A percentile compares a stretch with the other conserved stretches of the same genome.
Evolutionary conservation across 2,888 invertebrate genomes (phyloP).

Genomic region (Stramonita haemastoma): DNA sequence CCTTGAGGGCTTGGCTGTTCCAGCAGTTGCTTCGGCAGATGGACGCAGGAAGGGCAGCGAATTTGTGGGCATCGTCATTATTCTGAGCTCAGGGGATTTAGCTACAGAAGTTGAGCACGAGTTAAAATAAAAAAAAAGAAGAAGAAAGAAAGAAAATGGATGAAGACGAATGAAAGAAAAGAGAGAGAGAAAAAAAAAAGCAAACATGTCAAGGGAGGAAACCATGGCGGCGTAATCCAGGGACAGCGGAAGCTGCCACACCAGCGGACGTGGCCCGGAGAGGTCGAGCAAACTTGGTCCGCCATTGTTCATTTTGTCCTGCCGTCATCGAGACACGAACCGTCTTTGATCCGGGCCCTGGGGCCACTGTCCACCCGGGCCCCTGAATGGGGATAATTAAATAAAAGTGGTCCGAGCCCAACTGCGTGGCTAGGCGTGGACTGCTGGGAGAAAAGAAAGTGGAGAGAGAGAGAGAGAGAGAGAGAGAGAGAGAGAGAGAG

Average conservation of each 20-base stretch:
- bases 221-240: not conserved
- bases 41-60: not conserved
- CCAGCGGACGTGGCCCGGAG: not conserved
- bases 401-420: constrained; percentile 51
- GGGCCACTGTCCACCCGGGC: constrained; percentile 25
- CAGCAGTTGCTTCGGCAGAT: constrained; percentile 16
- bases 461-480: not conserved
- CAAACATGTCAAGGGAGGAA: not conserved
- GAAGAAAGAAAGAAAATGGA: not conserved
- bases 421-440: constrained; percentile 36
- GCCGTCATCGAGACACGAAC: constrained; percentile 38
- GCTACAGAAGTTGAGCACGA: not conserved
- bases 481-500: not conserved
- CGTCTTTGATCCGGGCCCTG: constrained; percentile 51
- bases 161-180: not conserved
- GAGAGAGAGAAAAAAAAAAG: not conserved
- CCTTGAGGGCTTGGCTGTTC: constrained; percentile 31
- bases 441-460: not conserved
- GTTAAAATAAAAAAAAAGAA: not conserved
- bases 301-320: constrained; percentile 46
- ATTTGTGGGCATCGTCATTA: not conserved
- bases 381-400: constrained; percentile 53
- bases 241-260: not conserved
- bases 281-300: constrained; percentile 29
- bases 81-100: not conserved